Evolutionary conservation across 2,113 vertebrate species (phyloP).

Genomic region (Hippocampus guttulatus): DNA sequence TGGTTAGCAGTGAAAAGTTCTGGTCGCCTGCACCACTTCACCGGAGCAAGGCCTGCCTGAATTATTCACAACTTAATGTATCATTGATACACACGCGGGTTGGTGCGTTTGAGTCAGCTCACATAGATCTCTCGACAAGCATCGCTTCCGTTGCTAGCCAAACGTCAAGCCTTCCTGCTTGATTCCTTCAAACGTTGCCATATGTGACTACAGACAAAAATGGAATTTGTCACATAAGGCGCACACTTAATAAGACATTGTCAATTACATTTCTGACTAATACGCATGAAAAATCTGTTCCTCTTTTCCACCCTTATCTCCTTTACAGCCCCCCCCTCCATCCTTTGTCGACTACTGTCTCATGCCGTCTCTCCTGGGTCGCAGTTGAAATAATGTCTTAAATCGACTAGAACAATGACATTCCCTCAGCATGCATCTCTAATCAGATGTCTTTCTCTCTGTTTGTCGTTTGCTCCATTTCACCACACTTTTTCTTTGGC

Average conservation of each 20-base stretch:
- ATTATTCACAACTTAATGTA: conserved; percentile 60
- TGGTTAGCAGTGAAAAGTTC: conserved; percentile 48
- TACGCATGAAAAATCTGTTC: not conserved
- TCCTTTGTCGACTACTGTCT: conserved; percentile 35
- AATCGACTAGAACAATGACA: conserved; percentile 72
- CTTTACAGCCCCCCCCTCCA: conserved; percentile 19
- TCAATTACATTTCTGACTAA: conserved; percentile 5
- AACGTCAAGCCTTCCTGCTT: conserved; percentile 8
- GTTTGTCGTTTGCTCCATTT: conserved; percentile 61
- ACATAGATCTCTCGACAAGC: conserved; percentile 33
- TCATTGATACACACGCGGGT: conserved; percentile 51
- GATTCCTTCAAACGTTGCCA: conserved; percentile 4
- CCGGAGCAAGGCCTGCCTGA: conserved; percentile 36
- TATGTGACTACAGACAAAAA: conserved; percentile 16
- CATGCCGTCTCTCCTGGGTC: conserved; percentile 52
- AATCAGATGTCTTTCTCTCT: conserved; percentile 60
- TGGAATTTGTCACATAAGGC: conserved; percentile 19
- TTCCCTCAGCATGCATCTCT: conserved; percentile 67
- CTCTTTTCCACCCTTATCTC: conserved; percentile 3
- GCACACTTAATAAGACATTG: not conserved
- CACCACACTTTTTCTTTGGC: conserved; percentile 31
- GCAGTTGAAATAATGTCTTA: conserved; percentile 67
- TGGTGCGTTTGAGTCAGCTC: conserved; percentile 10
- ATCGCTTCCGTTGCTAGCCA: conserved; percentile 18
- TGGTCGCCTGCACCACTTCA: conserved; percentile 38